These are phyloP conservation scores for Nettapus auritus DNA, from an alignment of 2,113 vertebrate species.

Conservation along the genomic window DNA sequence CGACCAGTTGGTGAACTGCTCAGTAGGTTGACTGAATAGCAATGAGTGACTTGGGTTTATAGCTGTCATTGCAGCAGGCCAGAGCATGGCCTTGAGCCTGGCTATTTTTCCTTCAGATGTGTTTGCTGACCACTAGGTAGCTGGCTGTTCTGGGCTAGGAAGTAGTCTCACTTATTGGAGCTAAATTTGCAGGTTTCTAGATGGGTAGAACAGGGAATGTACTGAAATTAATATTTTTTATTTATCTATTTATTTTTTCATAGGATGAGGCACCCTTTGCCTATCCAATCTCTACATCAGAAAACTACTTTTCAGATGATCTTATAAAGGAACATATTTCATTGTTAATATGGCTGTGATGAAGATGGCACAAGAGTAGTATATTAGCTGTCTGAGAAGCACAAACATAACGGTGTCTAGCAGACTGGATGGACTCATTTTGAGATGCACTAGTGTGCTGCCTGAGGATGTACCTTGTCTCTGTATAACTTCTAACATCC, in stretches of 20 bases:
- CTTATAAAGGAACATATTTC: neutral
- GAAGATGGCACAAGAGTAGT: neutral
- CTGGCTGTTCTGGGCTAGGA: neutral
- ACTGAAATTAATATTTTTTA: neutral
- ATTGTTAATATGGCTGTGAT: neutral
- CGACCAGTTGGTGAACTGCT: neutral
- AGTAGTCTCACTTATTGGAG: neutral
- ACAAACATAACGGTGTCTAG: neutral
- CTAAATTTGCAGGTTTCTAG: neutral
- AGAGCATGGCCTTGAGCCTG: neutral
- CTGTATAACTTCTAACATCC: neutral
- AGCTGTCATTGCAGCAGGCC: neutral
- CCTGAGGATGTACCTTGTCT: neutral
- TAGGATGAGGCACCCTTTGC: neutral
- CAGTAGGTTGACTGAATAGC: neutral
- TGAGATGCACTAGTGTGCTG: accelerated
- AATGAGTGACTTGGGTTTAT: neutral
- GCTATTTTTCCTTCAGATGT: neutral
- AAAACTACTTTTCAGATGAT: neutral
- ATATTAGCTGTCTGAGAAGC: neutral
- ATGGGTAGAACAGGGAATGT: neutral
- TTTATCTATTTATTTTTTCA: neutral
- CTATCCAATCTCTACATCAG: neutral
- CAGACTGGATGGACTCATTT: accelerated
- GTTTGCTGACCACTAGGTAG: neutral